Evolutionary conservation across 2,888 invertebrate species (phyloP), one percentile per base, ranked within the genome.

Genomic region (Himalopsyche anomala): DNA sequence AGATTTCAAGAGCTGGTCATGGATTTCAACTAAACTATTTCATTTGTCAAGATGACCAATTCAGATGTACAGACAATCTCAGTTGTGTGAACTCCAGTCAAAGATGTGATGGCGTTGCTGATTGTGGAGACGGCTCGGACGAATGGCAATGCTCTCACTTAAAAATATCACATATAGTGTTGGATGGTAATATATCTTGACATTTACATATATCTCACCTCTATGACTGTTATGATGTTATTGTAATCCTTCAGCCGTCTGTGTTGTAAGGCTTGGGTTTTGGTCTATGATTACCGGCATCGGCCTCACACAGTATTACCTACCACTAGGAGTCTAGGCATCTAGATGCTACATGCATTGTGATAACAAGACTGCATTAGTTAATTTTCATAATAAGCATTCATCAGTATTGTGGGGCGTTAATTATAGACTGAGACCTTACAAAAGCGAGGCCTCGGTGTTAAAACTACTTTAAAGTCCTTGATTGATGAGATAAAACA

Each of bases 91-190:
- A 88, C 45, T 38, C 55, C 3, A 80, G 69, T 28, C 28, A 80
- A 15, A 51, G 74, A 62, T 88, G 88, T 74, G 88, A 88, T 80
- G 88, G 86, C 12, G 56, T 82, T 11, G 17, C 45, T 28, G 80
- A 88, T 11, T 88, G 88, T 40, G 42, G 40, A 19, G 88, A 88
- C 55, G 85, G 84, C 38, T 87, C 87, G 5, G 88, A 88, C 69
- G 88, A 88, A 81, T 85, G 81, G 82, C 12, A 87, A 8, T 87
- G 87, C 42, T 9, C 8, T 38, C 42, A 83, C 12, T 74, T 36
- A 38, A 80, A 36, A 15, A 82, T 79, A 40, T 51, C 56, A 79
- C 42, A 74, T 45, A 36, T 83, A 12, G 55, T 80, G 9, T 38
- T 83, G 19, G 83, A 86, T 79, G 85, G 85, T 86, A 80, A 83